Evolutionary conservation across 2,888 invertebrate species (phyloP).

Genomic region (Leistus spinibarbis): DNA sequence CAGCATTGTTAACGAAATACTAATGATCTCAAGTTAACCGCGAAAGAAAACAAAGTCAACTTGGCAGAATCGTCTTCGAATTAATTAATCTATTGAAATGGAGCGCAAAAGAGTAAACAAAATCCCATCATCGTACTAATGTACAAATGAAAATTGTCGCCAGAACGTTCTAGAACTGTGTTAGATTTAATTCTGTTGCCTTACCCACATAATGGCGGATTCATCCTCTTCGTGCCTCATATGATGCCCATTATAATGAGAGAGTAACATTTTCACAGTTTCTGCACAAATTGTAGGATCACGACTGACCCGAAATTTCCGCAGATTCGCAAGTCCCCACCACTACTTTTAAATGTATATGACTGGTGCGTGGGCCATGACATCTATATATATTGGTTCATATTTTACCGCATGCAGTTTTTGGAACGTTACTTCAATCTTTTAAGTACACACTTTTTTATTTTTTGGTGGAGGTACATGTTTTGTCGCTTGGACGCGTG

Average conservation of each 20-base stretch:
- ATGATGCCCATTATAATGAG: slow-evolving; percentile 17
- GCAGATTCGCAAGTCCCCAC: slow-evolving; percentile 6
- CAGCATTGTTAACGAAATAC: no score
- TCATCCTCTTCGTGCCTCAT: slow-evolving; percentile 44
- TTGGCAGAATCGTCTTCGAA: background rate
- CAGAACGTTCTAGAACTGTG: slow-evolving; percentile 9
- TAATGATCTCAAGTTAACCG: background rate
- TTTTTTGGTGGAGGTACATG: background rate
- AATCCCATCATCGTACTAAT: background rate
- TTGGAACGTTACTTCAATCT: slow-evolving; percentile 1
- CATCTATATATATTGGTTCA: slow-evolving; percentile 17
- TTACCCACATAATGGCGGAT: slow-evolving; percentile 55
- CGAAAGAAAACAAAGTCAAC: background rate
- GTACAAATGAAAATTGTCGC: background rate
- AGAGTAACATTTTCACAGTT: slow-evolving; percentile 25
- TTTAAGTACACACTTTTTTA: background rate
- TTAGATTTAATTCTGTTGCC: slow-evolving; percentile 38
- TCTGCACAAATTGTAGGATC: slow-evolving; percentile 1
- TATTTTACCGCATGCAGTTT: background rate
- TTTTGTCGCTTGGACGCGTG: background rate
- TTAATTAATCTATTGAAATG: background rate
- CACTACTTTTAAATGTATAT: background rate
- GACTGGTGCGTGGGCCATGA: slow-evolving; percentile 1
- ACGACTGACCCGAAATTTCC: background rate
- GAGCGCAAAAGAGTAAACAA: background rate